Percentiles rank a stretch among this genome's conserved stretches.
Evolutionary conservation across 2,113 vertebrate genomes (phyloP).

Genomic region (Oreamnos americanus): DNA sequence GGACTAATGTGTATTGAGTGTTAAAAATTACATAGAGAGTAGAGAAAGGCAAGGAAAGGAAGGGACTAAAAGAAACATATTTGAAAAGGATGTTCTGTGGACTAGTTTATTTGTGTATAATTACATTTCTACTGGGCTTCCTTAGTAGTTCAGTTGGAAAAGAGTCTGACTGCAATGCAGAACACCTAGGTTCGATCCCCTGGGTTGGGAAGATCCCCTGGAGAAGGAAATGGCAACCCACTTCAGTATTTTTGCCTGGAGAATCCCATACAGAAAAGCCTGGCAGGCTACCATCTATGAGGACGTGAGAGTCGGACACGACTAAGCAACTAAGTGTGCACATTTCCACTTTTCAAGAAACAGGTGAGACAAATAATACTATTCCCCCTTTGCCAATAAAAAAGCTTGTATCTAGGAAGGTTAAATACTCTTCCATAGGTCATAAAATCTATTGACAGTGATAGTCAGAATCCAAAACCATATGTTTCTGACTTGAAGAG

Average conservation of each 20-base stretch:
- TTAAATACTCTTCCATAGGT: not conserved
- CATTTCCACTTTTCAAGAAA: not conserved
- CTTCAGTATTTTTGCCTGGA: not conserved
- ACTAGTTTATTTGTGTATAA: not conserved
- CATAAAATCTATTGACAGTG: not conserved
- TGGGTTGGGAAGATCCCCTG: not conserved
- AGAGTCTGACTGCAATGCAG: not conserved
- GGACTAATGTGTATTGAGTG: not conserved
- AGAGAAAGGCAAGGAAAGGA: not conserved
- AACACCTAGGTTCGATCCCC: not conserved
- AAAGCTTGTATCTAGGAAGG: not conserved
- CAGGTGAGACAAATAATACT: not conserved
- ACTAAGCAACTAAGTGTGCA: fast-evolving
- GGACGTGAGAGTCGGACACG: fast-evolving
- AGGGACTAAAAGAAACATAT: not conserved
- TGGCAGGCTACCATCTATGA: not conserved
- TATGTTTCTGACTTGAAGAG: not conserved
- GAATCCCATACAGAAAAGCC: not conserved
- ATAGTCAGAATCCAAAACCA: not conserved
- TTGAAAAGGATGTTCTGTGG: not conserved
- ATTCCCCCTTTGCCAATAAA: not conserved
- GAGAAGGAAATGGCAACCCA: not conserved
- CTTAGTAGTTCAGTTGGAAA: not conserved
- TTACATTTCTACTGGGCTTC: not conserved
- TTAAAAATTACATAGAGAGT: not conserved